Conservation (phyloP, 2,888 invertebrate genomes). For the Perizoma flavofasciatum region DNA sequence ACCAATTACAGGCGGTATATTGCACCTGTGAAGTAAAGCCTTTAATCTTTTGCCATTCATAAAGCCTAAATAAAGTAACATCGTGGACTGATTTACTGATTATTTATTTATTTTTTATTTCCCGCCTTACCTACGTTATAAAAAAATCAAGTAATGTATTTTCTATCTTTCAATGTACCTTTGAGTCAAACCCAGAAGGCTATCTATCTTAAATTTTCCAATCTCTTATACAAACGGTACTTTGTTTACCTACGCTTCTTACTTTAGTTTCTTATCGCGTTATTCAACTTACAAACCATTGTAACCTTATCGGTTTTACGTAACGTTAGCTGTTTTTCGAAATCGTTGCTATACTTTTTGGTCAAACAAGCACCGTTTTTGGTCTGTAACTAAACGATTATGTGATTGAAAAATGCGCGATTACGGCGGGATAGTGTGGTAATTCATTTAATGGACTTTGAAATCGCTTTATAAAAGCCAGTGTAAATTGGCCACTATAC, state of each 20-base stretch:
- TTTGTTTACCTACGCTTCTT: slow-evolving; percentile 30
- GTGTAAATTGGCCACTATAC: no score
- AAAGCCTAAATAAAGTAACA: no score
- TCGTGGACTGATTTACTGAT: no score
- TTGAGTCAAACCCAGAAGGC: neutral
- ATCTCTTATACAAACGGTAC: slow-evolving; percentile 17
- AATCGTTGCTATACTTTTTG: slow-evolving; percentile 34
- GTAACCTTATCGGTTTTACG: slow-evolving; percentile 39
- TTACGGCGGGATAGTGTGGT: neutral
- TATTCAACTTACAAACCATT: slow-evolving; percentile 38
- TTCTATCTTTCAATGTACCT: slow-evolving; percentile 1
- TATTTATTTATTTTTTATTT: no score
- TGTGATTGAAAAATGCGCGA: slow-evolving; percentile 3
- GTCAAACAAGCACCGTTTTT: slow-evolving; percentile 31
- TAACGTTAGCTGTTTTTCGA: slow-evolving; percentile 33
- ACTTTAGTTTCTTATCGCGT: slow-evolving; percentile 35
- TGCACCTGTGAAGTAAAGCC: no score
- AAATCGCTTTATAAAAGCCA: no score
- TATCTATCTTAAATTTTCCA: slow-evolving; percentile 26
- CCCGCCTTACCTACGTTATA: no score
- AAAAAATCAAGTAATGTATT: slow-evolving; percentile 9
- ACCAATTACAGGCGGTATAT: no score
- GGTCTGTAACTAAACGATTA: slow-evolving; percentile 17
- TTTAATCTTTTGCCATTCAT: no score
- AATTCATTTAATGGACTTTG: neutral